Conservation (phyloP, 2,797 vertebrate genomes). For the Sarcophilus harrisii region DNA sequence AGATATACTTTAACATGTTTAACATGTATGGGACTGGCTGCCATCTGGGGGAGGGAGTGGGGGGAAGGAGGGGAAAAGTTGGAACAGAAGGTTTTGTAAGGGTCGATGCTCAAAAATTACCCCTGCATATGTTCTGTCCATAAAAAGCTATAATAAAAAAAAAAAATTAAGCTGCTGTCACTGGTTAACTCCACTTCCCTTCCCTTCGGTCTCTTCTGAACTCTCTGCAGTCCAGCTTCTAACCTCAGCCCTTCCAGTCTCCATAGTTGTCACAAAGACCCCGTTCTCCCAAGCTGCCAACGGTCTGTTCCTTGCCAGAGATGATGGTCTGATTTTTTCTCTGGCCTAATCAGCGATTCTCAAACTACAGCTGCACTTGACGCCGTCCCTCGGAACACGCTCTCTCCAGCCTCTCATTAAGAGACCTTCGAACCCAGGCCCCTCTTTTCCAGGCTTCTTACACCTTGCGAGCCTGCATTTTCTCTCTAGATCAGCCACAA, state of each 20-base stretch:
- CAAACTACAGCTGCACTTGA: neutral
- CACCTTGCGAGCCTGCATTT: neutral
- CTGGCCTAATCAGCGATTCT: neutral
- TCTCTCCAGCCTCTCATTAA: neutral
- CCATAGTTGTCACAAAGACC: neutral
- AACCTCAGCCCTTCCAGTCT: neutral
- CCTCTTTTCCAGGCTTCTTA: neutral
- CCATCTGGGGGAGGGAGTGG: too few species aligned
- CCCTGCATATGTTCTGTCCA: too few species aligned
- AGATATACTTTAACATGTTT: too few species aligned
- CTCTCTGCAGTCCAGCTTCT: neutral
- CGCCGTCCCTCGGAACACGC: neutral
- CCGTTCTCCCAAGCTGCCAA: neutral
- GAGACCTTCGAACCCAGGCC: neutral
- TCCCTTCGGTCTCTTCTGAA: constrained; percentile 16
- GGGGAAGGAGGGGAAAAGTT: too few species aligned
- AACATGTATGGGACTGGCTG: too few species aligned
- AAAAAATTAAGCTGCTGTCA: neutral
- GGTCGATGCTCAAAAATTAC: too few species aligned
- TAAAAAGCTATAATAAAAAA: too few species aligned
- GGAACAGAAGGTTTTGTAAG: too few species aligned
- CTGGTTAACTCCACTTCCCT: constrained; percentile 16
- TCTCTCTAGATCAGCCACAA: neutral
- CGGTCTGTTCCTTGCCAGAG: neutral
- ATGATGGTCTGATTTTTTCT: neutral